Evolutionary conservation across 2,113 vertebrate genomes (phyloP).

Genomic region (Corvus hawaiiensis): DNA sequence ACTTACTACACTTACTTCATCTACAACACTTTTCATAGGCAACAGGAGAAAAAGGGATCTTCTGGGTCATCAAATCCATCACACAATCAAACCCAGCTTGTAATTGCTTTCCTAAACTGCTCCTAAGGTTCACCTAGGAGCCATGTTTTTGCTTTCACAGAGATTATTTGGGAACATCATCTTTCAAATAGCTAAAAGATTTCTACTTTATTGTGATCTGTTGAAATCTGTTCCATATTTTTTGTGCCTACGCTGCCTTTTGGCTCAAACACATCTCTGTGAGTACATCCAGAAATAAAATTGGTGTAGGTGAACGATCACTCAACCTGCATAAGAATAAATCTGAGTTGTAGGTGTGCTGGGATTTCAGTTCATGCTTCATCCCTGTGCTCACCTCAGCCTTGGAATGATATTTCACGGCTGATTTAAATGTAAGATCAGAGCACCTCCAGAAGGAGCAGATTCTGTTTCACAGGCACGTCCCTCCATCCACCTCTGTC

Average conservation of each 20-base stretch:
- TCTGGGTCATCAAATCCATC: neutral
- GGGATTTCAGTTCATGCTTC: neutral
- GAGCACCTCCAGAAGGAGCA: neutral
- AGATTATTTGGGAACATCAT: neutral
- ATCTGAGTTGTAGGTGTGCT: neutral
- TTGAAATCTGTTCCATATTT: neutral
- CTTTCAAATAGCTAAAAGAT: neutral
- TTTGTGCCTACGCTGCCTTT: neutral
- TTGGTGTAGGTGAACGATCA: neutral
- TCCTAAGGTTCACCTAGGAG: neutral
- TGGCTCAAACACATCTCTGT: neutral
- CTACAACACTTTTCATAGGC: neutral
- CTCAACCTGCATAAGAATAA: neutral
- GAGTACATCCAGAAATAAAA: neutral
- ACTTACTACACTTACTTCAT: neutral
- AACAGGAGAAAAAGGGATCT: neutral
- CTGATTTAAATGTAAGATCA: neutral
- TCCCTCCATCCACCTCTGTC: neutral
- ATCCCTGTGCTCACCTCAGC: neutral
- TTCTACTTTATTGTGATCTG: neutral
- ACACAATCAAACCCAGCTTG: neutral
- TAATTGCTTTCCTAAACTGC: neutral
- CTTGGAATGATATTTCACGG: neutral
- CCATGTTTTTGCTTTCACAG: fast-evolving
- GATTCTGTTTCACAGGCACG: fast-evolving